Evolutionary conservation across 2,888 invertebrate species (phyloP).

Genomic region (Cephus sareptanus): DNA sequence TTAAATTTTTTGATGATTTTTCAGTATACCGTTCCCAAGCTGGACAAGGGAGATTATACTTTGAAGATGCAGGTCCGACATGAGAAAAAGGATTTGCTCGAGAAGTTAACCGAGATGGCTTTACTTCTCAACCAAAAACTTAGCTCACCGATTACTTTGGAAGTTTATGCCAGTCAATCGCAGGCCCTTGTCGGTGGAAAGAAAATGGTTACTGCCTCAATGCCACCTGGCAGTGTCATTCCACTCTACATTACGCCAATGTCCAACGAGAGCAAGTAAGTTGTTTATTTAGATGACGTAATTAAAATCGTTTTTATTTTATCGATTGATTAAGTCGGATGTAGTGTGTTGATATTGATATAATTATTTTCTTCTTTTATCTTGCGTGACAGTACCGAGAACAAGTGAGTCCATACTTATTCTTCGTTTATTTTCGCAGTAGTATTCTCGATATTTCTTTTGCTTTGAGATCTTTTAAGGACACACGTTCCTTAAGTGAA

Average conservation of each 20-base stretch:
- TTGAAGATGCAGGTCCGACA: slow-evolving; percentile 90
- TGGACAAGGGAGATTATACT: slow-evolving; percentile 96
- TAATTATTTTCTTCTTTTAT: slow-evolving; percentile 27
- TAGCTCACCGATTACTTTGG: slow-evolving; percentile 76
- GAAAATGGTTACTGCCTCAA: slow-evolving; percentile 74
- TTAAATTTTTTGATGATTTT: slow-evolving; percentile 39
- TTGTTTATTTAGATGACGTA: slow-evolving; percentile 26
- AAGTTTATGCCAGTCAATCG: slow-evolving; percentile 78
- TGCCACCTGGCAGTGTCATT: slow-evolving; percentile 73
- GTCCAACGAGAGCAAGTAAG: slow-evolving; percentile 84
- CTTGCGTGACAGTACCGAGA: slow-evolving; percentile 40
- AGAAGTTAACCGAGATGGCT: slow-evolving; percentile 84
- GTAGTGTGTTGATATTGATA: not conserved
- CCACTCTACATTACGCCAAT: slow-evolving; percentile 85
- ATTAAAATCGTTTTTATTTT: not conserved
- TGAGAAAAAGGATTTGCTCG: slow-evolving; percentile 85
- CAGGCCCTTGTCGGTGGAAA: slow-evolving; percentile 83
- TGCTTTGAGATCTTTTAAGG: not conserved
- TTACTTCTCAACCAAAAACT: slow-evolving; percentile 83
- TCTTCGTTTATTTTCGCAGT: not conserved
- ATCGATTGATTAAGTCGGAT: not conserved
- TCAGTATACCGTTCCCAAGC: slow-evolving; percentile 81
- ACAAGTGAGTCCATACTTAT: slow-evolving; percentile 38
- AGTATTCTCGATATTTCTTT: not conserved
- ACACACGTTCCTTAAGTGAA: not conserved